Evolutionary conservation across 92 coral and sea anemone genomes (phyloP), one percentile per base, ranked within the genome.

Genomic region (Epizoanthus ramosus): DNA sequence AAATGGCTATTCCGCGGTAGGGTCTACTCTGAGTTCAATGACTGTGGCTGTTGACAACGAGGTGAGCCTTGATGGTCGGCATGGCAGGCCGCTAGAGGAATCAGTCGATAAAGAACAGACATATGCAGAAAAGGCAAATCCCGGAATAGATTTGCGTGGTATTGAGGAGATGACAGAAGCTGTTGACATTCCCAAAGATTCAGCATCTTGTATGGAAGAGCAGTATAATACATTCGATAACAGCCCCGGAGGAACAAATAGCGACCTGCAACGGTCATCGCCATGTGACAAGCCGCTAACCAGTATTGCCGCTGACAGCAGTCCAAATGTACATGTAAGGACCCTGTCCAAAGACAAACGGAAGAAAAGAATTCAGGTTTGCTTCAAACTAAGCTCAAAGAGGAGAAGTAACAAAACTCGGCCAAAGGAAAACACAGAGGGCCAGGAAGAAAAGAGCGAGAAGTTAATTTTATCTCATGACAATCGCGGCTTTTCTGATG

Each of bases 341-440:
- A 53, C 64, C n/a, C 41, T 52, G 16, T 21, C 57, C 45, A 24
- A 4, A 22, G 61, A 56, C 4, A 53, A 28, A 14, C 23, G 25
- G 19, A 74, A 74, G 43, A 74, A 56, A 15, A 52, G 65, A 52
- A 28, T 53, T 7, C 65, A 74, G 25, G 79, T 54, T 74, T 23
- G 35, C 33, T 74, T 57, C 47, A 74, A 74, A 18, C 64, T 56
- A 33, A 56, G 13, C 19, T 2, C 33, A 53, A 74, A 18, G 19
- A 54, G 14, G 39, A 74, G 63, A 23, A 23, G 41, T 14, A 74
- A 56, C 17, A 52, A n/a, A 67, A 67, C 35, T 1, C n/a, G 4
- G 22, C n/a, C 72, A 9, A n/a, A 33, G 8, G 22, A 67, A 16
- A 33, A 9, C 0, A 16, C 25, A 3, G 23, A 52, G 17, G 33